These are phyloP conservation scores for Mesembrinibis cayennensis DNA, from an alignment of 2,113 vertebrate genomes.

Conservation along the genomic window DNA sequence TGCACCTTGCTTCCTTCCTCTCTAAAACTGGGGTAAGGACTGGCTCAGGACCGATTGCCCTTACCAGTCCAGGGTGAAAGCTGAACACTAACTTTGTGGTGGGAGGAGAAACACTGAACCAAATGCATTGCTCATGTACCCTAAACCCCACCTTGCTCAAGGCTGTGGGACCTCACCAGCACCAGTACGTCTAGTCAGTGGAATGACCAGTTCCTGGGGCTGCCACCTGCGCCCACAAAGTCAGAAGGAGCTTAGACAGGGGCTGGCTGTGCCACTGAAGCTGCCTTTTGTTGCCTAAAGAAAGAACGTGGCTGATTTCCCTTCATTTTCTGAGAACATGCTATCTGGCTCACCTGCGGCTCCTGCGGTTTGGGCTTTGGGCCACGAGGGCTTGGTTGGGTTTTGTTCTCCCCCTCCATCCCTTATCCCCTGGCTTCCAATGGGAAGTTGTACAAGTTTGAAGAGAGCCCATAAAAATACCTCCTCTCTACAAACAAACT, in stretches of 20 bases:
- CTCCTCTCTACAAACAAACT: background rate
- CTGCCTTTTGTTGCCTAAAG: background rate
- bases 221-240: background rate
- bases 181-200: accelerated
- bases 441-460: background rate
- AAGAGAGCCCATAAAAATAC: background rate
- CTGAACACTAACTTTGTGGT: background rate
- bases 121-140: accelerated
- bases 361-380: background rate
- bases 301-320: background rate
- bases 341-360: background rate
- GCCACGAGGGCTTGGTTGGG: accelerated
- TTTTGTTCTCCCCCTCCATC: background rate
- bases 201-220: background rate
- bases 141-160: background rate
- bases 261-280: background rate
- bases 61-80: background rate
- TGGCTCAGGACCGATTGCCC: accelerated
- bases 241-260: background rate
- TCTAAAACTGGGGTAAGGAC: no score
- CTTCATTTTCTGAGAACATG: accelerated
- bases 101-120: background rate
- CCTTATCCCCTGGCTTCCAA: background rate
- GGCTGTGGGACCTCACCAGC: background rate
- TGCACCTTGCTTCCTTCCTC: background rate